These are phyloP conservation scores for Phyllotreta cruciferae DNA, from an alignment of 2,888 invertebrate species.

Conservation along the genomic window DNA sequence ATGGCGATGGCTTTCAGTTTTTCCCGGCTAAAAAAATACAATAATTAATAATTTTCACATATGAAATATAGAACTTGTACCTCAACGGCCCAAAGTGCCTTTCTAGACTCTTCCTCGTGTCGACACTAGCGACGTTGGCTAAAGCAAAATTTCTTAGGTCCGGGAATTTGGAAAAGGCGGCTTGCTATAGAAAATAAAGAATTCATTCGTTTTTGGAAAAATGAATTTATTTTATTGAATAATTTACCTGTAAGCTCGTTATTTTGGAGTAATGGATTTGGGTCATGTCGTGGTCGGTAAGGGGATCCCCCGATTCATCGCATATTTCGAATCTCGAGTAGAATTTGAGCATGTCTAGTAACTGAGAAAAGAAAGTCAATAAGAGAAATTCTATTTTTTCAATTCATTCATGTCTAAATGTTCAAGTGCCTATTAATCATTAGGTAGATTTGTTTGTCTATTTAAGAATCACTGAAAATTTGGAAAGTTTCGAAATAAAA, in stretches of 20 bases:
- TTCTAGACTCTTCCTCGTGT: slow-evolving; percentile 81
- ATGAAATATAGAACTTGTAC: slow-evolving; percentile 56
- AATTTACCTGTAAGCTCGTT: slow-evolving; percentile 80
- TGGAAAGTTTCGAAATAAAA: no score
- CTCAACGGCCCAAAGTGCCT: slow-evolving; percentile 84
- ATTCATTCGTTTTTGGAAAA: not conserved
- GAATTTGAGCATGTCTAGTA: slow-evolving; percentile 94
- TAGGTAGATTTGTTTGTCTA: no score
- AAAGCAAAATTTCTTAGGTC: slow-evolving; percentile 86
- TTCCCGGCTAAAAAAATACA: slow-evolving; percentile 65
- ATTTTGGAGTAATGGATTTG: slow-evolving; percentile 92
- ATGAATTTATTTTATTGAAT: no score
- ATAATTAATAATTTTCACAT: no score
- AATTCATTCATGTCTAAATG: no score
- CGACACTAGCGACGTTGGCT: slow-evolving; percentile 94
- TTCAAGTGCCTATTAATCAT: no score
- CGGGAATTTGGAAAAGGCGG: slow-evolving; percentile 90
- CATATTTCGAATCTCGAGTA: slow-evolving; percentile 98
- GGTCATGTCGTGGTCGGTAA: slow-evolving; percentile 93
- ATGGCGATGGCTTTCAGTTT: slow-evolving; percentile 86
- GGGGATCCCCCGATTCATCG: slow-evolving; percentile 92
- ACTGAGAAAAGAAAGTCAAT: slow-evolving; percentile 62
- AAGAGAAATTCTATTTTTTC: no score
- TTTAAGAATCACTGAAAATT: no score
- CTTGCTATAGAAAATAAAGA: slow-evolving; percentile 71